Evolutionary conservation across 2,888 invertebrate species (phyloP).

Genomic region (Dolomedes plantarius): DNA sequence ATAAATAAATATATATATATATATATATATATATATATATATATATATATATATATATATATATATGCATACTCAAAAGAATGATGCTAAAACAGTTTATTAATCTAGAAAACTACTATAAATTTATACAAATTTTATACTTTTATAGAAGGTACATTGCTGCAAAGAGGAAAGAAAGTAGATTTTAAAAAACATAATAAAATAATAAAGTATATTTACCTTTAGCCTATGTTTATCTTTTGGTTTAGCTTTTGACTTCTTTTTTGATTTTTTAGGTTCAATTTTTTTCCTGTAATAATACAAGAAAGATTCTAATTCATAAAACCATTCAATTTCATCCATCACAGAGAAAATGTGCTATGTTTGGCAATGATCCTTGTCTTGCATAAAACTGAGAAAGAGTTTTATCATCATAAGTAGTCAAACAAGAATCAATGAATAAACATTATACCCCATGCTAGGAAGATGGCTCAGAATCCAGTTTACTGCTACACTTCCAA

Average conservation of each 20-base stretch:
- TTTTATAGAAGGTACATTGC: too few relatives aligned
- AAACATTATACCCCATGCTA: constrained; percentile 15
- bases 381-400: neutral
- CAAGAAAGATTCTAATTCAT: constrained; percentile 51
- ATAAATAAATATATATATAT: too few relatives aligned
- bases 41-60: too few relatives aligned
- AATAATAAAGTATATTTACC: constrained; percentile 19
- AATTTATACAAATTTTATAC: too few relatives aligned
- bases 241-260: constrained; percentile 64
- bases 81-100: too few relatives aligned
- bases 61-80: too few relatives aligned
- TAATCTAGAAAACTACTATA: too few relatives aligned
- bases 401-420: neutral
- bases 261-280: constrained; percentile 68
- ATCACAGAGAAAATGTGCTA: neutral
- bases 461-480: neutral
- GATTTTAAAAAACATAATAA: too few relatives aligned
- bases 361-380: neutral
- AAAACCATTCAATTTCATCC: constrained; percentile 46
- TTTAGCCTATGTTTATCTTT: constrained; percentile 61
- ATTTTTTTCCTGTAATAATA: constrained; percentile 55
- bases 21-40: too few relatives aligned
- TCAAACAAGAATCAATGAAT: neutral
- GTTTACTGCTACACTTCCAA: neutral
- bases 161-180: too few relatives aligned